phyloP scores from a whole-genome alignment of 2,113 vertebrate genomes.

The Alaudala cheleensis region DNA sequence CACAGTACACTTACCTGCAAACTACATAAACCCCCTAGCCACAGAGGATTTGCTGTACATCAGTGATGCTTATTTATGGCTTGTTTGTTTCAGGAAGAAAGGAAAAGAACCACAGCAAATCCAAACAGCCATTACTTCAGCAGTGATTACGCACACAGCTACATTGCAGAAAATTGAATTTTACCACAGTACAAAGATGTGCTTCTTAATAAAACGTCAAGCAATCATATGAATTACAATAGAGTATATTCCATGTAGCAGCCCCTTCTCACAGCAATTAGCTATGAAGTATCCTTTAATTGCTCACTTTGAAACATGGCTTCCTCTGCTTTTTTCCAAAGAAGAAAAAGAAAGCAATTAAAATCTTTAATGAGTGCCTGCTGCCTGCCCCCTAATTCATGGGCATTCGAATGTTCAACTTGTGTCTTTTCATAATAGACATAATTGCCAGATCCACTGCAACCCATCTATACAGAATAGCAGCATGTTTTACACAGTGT shows the following conservation, averaged over 20 bases:
- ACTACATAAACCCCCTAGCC: background rate
- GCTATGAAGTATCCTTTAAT: slow-evolving; percentile 47
- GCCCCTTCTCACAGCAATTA: slow-evolving; percentile 28
- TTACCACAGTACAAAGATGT: slow-evolving; percentile 18
- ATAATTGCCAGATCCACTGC: slow-evolving; percentile 48
- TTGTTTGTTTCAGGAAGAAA: background rate
- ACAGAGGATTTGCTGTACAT: background rate
- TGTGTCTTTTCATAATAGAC: slow-evolving; percentile 40
- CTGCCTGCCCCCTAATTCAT: slow-evolving; percentile 25
- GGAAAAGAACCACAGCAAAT: slow-evolving; percentile 27
- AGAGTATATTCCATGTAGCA: background rate
- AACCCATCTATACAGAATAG: slow-evolving; percentile 7
- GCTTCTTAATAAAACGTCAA: slow-evolving; percentile 35
- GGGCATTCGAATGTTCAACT: slow-evolving; percentile 15
- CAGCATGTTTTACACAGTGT: slow-evolving; percentile 53
- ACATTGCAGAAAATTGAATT: slow-evolving; percentile 25
- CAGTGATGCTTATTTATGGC: background rate
- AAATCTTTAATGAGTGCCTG: slow-evolving; percentile 50
- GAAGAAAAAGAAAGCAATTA: slow-evolving; percentile 49
- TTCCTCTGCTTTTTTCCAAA: slow-evolving; percentile 20
- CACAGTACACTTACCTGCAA: background rate
- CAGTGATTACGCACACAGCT: background rate
- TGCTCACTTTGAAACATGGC: slow-evolving; percentile 24
- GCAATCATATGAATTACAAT: slow-evolving; percentile 8
- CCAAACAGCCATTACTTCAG: background rate